Conservation (phyloP, 2,888 invertebrate species). For the Acronicta psi region DNA sequence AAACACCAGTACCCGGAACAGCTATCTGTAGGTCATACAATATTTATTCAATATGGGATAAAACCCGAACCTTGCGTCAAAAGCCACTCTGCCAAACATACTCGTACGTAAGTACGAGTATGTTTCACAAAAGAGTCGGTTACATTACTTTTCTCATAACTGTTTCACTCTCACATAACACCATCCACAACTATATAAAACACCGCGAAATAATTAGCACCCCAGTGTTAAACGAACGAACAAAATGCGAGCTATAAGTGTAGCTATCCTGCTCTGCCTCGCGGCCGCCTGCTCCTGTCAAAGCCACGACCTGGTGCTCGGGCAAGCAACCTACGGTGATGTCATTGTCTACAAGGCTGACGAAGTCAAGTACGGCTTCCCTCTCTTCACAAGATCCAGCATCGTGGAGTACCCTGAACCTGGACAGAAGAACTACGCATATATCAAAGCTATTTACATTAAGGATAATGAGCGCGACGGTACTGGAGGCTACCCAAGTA, state of each 20-base stretch:
- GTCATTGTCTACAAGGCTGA: slow-evolving; percentile 73
- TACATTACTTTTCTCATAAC: neutral
- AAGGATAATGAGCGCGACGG: slow-evolving; percentile 79
- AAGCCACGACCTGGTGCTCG: slow-evolving; percentile 77
- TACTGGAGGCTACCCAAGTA: slow-evolving; percentile 75
- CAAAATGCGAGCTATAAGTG: slow-evolving; percentile 72
- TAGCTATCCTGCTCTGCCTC: slow-evolving; percentile 67
- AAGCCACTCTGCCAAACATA: no score
- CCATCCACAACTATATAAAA: slow-evolving; percentile 75
- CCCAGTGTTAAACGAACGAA: slow-evolving; percentile 79
- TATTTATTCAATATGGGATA: no score
- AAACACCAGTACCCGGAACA: no score
- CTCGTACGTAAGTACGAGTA: no score
- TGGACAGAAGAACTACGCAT: slow-evolving; percentile 75
- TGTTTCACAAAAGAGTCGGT: no score
- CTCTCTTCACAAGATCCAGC: slow-evolving; percentile 73
- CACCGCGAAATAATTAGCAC: slow-evolving; percentile 68
- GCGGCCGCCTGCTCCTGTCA: slow-evolving; percentile 67
- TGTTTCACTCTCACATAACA: slow-evolving; percentile 65
- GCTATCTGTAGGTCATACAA: no score
- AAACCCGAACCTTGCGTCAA: no score
- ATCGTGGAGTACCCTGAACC: slow-evolving; percentile 77
- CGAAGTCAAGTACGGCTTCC: slow-evolving; percentile 81
- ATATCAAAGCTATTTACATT: slow-evolving; percentile 74
- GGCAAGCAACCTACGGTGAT: slow-evolving; percentile 78